These are phyloP conservation scores for Quiscalus mexicanus DNA, from an alignment of 2,113 vertebrate genomes.

Conservation along the genomic window DNA sequence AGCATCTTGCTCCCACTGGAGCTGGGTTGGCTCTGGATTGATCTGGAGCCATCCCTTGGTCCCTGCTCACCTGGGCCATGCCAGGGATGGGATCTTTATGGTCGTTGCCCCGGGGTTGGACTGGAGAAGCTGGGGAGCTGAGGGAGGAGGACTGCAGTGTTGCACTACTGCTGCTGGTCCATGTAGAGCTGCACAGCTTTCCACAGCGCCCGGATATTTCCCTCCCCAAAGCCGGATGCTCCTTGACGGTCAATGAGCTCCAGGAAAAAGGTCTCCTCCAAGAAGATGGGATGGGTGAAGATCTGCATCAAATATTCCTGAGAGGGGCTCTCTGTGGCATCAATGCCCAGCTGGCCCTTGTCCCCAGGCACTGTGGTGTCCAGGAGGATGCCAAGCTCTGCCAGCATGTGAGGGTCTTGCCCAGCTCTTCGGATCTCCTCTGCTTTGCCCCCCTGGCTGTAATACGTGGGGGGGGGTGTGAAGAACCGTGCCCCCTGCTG, in stretches of 20 bases:
- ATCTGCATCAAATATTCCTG: conserved; percentile 86
- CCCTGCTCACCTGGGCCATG: not conserved
- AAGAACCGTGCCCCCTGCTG: conserved; percentile 80
- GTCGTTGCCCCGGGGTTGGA: not conserved
- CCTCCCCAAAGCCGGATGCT: conserved; percentile 88
- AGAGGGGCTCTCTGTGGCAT: not conserved
- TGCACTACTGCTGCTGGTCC: conserved; percentile 54
- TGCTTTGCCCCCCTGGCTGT: conserved; percentile 81
- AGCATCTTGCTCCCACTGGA: not conserved
- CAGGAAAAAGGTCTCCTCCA: conserved; percentile 91
- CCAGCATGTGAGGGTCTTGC: conserved; percentile 77
- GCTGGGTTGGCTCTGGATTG: not conserved
- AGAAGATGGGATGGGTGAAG: conserved; percentile 90
- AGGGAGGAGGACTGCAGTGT: not conserved
- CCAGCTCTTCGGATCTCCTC: conserved; percentile 83
- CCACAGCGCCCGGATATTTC: conserved; percentile 93
- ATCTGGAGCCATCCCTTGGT: not conserved
- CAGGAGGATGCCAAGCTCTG: conserved; percentile 86
- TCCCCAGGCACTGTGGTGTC: conserved; percentile 71
- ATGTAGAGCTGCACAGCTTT: conserved; percentile 85
- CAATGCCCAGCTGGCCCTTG: accelerated
- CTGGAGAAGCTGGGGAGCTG: not conserved
- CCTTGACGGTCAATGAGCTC: conserved; percentile 92
- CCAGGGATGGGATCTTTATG: not conserved
- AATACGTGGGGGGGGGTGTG: conserved; percentile 84